Base-by-base conservation (phyloP, 2,797 vertebrate species). In the Fringilla coelebs region DNA sequence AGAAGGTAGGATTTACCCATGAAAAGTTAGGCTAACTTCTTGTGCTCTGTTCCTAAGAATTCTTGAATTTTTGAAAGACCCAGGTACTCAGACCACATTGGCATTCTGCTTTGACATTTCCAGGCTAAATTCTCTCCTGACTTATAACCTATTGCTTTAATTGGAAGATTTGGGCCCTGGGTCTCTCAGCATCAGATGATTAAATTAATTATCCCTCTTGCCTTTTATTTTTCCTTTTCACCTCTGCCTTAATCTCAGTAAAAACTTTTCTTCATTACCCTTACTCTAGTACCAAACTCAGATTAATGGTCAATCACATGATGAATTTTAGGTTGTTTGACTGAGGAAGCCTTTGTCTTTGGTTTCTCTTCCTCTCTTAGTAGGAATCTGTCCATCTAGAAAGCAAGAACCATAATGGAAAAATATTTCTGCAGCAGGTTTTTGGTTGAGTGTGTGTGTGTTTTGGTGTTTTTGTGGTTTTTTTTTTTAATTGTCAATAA, bases 301-400 rank as follows among this genome's bases (percentile, higher is more conserved):
- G 54, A 95, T 79, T 63, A 88, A 89, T 85, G 62, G 76, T 94
- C 89, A 91, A 94, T 83, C 54, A 83, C 84, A 79, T 85, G 62
- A 67, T 36, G 19, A 80, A 28, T 83, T 93, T 92, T 48, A 46
- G 85, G 43, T 74, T 92, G 54, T 86, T 95, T 94, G 92, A 29
- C 7, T 48, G 29, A 80, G 46, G 45, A 79, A 88, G 73, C 9
- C 11, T 88, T 74, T 36, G 19, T 43, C 60, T 88, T 48, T 80
- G 57, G 7, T 40, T 94, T 74, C 11, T 77, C 10, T 57, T 89
- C 29, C 21, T 71, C 19, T 80, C 4, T 38, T 81, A 14, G 13
- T 12, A n/a, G 9, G 13, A 58, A 51, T 72, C 12, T 45, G 21
- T 60, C 22, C 51, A 48, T 60, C 25, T 49, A 63, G 24, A 38